phyloP scores from a whole-genome alignment of 2,888 invertebrate genomes.

The Pemphredon lugubris region DNA sequence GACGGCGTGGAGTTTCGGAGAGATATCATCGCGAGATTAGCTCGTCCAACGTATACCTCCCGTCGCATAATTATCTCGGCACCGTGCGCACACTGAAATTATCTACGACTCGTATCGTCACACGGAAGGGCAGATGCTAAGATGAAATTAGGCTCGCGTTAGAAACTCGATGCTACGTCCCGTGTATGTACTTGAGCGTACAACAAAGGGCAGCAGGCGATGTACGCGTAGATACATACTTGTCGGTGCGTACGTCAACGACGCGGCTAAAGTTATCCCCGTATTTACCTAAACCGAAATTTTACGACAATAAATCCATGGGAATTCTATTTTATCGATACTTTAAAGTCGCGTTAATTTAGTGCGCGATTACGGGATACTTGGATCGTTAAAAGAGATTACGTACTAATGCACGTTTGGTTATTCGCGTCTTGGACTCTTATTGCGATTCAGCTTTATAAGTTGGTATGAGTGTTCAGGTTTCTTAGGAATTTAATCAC shows the following conservation, averaged over 20 bases:
- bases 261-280: neutral
- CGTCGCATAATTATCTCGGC: conserved; percentile 52
- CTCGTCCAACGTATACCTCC: conserved; percentile 23
- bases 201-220: conserved; percentile 10
- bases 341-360: too few species aligned
- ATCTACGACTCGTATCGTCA: conserved; percentile 48
- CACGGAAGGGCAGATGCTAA: conserved; percentile 49
- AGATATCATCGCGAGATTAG: conserved; percentile 56
- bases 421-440: too few species aligned
- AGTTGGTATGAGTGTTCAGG: too few species aligned
- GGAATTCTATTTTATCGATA: too few species aligned
- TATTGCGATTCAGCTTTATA: too few species aligned
- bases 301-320: too few species aligned
- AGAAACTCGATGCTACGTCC: conserved; percentile 16
- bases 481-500: too few species aligned
- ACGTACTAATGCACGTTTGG: too few species aligned
- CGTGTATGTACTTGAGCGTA: neutral
- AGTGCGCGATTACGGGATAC: too few species aligned
- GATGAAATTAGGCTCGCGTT: conserved; percentile 40
- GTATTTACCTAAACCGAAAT: neutral
- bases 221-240: neutral
- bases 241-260: neutral
- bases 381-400: too few species aligned
- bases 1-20: conserved; percentile 19
- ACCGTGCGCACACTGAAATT: conserved; percentile 27